These are phyloP conservation scores for Drosophila cracens DNA, from an alignment of 2,888 invertebrate genomes.

Conservation along the genomic window DNA sequence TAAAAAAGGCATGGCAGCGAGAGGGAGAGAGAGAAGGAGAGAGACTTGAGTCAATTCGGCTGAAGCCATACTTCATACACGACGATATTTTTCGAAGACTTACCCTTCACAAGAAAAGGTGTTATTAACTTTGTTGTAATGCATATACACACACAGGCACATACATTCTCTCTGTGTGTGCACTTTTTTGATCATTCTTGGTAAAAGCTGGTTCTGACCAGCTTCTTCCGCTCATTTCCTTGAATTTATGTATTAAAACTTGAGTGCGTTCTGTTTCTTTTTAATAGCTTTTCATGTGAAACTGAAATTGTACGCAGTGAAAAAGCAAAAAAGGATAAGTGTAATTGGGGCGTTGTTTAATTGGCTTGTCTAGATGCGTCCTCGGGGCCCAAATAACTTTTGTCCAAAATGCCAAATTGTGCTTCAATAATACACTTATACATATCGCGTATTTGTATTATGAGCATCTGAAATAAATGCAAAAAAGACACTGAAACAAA, in stretches of 20 bases:
- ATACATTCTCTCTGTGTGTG: conserved; percentile 41
- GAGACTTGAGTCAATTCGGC: conserved; percentile 55
- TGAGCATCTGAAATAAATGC: conserved; percentile 2
- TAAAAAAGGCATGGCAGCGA: neutral
- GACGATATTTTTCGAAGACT: conserved; percentile 47
- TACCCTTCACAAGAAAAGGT: conserved; percentile 80
- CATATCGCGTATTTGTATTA: conserved; percentile 4
- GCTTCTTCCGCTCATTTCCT: conserved; percentile 79
- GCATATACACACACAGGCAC: conserved; percentile 16
- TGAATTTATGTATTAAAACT: conserved; percentile 74
- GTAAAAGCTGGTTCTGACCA: conserved; percentile 78
- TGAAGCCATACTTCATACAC: conserved; percentile 68
- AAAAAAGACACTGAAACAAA: neutral
- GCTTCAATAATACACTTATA: conserved; percentile 22
- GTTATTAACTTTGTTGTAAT: conserved; percentile 74
- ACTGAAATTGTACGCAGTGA: conserved; percentile 61
- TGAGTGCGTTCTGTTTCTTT: conserved; percentile 58
- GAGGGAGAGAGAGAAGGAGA: conserved; percentile 9
- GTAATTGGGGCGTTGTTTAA: conserved; percentile 62
- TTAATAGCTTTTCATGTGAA: conserved; percentile 79
- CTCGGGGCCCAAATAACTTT: conserved; percentile 21
- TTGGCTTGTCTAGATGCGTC: conserved; percentile 58
- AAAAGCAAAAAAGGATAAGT: conserved; percentile 60
- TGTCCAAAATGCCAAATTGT: conserved; percentile 49
- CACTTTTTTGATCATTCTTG: conserved; percentile 75